phyloP scores from a whole-genome alignment of 64 coral and sea anemone genomes.

The Acropora yongei region DNA sequence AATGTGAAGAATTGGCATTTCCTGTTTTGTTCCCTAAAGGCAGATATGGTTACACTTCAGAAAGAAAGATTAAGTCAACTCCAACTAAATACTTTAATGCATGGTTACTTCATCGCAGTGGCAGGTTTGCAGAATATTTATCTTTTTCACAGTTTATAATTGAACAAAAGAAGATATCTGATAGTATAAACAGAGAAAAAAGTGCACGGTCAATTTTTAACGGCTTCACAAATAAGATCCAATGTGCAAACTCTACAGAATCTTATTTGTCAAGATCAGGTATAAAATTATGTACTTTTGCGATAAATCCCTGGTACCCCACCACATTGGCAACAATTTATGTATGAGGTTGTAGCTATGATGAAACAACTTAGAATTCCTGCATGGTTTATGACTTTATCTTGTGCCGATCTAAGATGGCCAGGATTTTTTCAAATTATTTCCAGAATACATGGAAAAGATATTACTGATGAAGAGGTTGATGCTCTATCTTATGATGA shows the following conservation, averaged over 20 bases:
- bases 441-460: no score
- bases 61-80: conserved; percentile 62
- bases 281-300: no score
- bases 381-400: conserved; percentile 74
- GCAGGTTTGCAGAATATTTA: conserved; percentile 78
- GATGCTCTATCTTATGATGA: conserved; percentile 60
- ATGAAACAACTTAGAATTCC: conserved; percentile 75
- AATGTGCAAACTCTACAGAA: conserved; percentile 60
- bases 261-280: conserved; percentile 74
- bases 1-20: conserved; percentile 73
- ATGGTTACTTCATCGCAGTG: conserved; percentile 60
- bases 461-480: no score
- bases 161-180: conserved; percentile 60
- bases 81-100: conserved; percentile 75
- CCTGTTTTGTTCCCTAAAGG: conserved; percentile 68
- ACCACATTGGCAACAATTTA: conserved; percentile 70
- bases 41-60: conserved; percentile 69
- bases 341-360: conserved; percentile 67
- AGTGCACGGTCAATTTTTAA: conserved; percentile 64
- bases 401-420: no score
- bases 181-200: conserved; percentile 61
- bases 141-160: conserved; percentile 73
- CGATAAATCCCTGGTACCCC: conserved; percentile 66
- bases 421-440: no score
- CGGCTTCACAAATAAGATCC: conserved; percentile 57